Percentiles rank a stretch among this genome's conserved stretches.
Conservation (phyloP, 2,888 invertebrate species). For the Seladonia tumulorum region DNA sequence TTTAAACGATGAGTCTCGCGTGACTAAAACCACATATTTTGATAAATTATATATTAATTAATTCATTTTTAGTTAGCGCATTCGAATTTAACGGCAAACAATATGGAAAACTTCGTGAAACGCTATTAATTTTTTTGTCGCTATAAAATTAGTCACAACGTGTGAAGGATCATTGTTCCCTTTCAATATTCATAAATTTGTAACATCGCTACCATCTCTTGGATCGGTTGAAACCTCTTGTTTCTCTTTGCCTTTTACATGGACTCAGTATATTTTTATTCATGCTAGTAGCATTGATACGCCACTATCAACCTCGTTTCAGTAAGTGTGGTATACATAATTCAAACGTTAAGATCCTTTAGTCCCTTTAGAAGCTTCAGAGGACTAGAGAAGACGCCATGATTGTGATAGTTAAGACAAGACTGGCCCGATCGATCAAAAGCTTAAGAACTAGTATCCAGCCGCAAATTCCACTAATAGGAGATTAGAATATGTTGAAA, state of each 20-base stretch:
- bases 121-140: neutral
- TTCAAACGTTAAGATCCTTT: neutral
- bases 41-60: neutral
- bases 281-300: no score
- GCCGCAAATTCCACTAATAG: neutral
- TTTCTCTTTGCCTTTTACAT: no score
- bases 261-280: no score
- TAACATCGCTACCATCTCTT: no score
- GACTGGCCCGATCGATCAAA: conserved; percentile 1
- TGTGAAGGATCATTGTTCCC: no score
- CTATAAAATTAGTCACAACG: neutral
- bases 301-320: neutral
- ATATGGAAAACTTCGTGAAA: neutral
- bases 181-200: no score
- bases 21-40: neutral
- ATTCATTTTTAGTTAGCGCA: neutral
- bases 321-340: neutral
- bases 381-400: neutral
- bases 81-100: neutral
- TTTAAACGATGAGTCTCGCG: conserved; percentile 2
- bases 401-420: conserved; percentile 1
- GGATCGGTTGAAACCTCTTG: no score
- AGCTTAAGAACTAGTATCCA: neutral
- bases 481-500: neutral
- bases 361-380: neutral